These are phyloP conservation scores for Notolabrus celidotus DNA, from an alignment of 2,797 vertebrate species.

Conservation along the genomic window DNA sequence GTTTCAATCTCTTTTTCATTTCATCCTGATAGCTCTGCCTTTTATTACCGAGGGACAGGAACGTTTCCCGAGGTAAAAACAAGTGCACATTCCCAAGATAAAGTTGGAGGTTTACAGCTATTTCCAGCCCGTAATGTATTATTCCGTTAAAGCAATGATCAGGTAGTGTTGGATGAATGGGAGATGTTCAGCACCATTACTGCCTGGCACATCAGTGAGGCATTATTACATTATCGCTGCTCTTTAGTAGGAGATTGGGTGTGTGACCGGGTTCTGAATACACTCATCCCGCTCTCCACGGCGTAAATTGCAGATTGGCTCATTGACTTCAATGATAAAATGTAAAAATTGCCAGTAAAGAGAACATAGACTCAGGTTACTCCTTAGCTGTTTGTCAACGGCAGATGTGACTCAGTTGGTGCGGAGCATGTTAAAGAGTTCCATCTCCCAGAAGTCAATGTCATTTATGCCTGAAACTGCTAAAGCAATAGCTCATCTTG, in stretches of 20 bases:
- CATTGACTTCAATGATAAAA: conserved; percentile 98
- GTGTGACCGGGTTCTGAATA: conserved; percentile 95
- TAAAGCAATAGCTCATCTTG: conserved; percentile 83
- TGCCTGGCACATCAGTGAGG: conserved; percentile 94
- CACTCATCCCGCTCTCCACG: conserved; percentile 94
- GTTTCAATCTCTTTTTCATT: conserved; percentile 87
- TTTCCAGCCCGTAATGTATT: conserved; percentile 90
- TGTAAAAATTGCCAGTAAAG: conserved; percentile 95
- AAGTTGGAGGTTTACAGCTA: conserved; percentile 87
- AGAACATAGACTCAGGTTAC: conserved; percentile 91
- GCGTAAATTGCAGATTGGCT: conserved; percentile 96
- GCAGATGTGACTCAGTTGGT: conserved; percentile 87
- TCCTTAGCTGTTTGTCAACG: conserved; percentile 92
- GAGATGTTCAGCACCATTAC: conserved; percentile 96
- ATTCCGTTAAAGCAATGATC: conserved; percentile 93
- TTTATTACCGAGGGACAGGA: conserved; percentile 81
- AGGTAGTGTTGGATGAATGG: conserved; percentile 96
- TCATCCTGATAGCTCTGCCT: conserved; percentile 83
- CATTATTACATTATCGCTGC: conserved; percentile 97
- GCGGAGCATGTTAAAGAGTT: conserved; percentile 87
- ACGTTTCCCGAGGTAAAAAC: conserved; percentile 84
- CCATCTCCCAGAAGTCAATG: conserved; percentile 84
- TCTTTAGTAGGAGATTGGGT: conserved; percentile 96
- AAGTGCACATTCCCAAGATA: conserved; percentile 84
- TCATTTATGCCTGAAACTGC: conserved; percentile 84